Conservation (phyloP, 2,113 vertebrate species). For the Bujurquina vittata region DNA sequence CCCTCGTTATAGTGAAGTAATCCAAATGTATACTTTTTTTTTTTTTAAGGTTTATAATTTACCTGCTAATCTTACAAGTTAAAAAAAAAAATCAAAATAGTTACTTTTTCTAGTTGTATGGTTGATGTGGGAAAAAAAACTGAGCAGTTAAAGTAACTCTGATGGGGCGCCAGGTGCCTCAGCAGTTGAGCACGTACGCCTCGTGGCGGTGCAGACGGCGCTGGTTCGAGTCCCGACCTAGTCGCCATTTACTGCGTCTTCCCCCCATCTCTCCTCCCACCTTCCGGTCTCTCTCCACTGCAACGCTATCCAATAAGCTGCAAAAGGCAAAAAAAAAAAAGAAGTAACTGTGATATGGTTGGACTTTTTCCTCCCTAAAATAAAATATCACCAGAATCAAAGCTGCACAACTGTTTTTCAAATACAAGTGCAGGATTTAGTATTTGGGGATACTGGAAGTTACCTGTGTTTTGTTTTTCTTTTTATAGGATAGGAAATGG, state of each 20-base stretch:
- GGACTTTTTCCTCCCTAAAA: background rate
- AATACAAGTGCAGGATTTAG: background rate
- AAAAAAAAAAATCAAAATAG: background rate
- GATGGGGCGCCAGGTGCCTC: no score
- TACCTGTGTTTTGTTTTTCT: background rate
- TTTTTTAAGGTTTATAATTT: background rate
- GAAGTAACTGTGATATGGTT: background rate
- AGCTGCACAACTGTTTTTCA: no score
- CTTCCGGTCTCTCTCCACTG: no score
- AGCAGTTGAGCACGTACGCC: no score
- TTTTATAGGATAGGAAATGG: background rate
- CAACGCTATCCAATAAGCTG: no score
- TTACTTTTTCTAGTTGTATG: slow-evolving; percentile 50
- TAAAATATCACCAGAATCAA: no score
- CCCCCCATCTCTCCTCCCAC: no score
- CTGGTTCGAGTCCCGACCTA: no score
- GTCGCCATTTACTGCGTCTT: no score
- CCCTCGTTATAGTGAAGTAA: background rate
- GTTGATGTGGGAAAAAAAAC: slow-evolving; percentile 20
- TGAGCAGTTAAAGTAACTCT: background rate
- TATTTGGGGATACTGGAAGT: background rate
- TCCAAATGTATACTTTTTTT: background rate
- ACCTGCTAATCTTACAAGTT: background rate
- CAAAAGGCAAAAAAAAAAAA: background rate
- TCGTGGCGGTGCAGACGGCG: no score